Percentiles rank a stretch among this genome's conserved stretches.
These are phyloP conservation scores for Gnathonemus echidnorhynchus DNA, from an alignment of 2,113 vertebrate species.

Conservation along the genomic window DNA sequence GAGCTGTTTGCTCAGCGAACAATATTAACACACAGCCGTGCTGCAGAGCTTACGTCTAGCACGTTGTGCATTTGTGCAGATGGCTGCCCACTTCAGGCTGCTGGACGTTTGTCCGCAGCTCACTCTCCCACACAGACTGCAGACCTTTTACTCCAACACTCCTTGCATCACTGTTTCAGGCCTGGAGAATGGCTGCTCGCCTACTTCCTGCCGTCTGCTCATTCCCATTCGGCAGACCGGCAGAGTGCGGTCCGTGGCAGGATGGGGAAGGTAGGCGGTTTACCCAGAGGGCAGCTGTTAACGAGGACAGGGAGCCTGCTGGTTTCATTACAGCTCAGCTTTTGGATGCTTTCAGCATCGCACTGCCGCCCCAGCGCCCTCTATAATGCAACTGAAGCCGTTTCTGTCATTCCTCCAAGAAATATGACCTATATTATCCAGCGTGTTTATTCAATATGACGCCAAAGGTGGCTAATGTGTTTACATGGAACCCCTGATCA, in stretches of 20 bases:
- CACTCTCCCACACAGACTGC: neutral
- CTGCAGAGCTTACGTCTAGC: neutral
- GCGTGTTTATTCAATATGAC: constrained; percentile 1
- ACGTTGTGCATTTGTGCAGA: neutral
- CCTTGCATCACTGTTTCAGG: neutral
- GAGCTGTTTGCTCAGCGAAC: neutral
- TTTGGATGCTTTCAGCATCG: neutral
- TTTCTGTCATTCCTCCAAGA: neutral
- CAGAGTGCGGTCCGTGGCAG: neutral
- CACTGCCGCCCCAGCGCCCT: neutral
- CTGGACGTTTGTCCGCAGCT: neutral
- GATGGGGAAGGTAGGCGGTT: neutral
- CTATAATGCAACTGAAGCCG: neutral
- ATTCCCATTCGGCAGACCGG: neutral
- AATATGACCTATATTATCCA: neutral
- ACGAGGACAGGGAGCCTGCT: constrained; percentile 6
- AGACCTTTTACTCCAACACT: neutral
- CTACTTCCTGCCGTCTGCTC: neutral
- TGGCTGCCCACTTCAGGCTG: neutral
- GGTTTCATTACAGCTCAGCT: neutral
- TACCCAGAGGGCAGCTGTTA: constrained; percentile 2
- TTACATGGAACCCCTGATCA: neutral
- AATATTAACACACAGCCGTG: neutral
- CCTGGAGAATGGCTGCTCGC: neutral
- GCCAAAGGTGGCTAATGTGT: neutral